Evolutionary conservation across 2,888 invertebrate genomes (phyloP).

Genomic region (Trachelus troglodyta): DNA sequence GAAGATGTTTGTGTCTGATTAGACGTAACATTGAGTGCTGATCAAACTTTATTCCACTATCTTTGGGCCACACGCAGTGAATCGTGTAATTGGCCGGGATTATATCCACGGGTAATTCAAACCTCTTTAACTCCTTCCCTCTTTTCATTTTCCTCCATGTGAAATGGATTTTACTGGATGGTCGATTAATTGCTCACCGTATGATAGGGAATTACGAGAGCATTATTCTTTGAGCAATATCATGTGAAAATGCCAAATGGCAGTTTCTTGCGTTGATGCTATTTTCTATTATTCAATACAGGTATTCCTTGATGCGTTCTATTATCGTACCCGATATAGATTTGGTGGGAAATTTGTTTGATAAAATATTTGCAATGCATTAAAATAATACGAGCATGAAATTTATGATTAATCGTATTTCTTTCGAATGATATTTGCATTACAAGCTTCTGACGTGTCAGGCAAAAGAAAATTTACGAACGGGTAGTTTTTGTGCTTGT

Average conservation of each 20-base stretch:
- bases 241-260: not conserved
- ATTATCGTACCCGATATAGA: not conserved
- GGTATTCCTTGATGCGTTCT: not conserved
- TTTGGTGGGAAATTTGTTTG: too few relatives aligned
- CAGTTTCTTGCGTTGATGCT: not conserved
- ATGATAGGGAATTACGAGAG: not conserved
- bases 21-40: constrained; percentile 44
- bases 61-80: constrained; percentile 12
- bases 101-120: not conserved
- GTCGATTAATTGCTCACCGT: not conserved
- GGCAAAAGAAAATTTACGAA: not conserved
- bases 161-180: not conserved
- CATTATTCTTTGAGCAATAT: not conserved
- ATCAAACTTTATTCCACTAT: constrained; percentile 36
- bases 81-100: constrained; percentile 35
- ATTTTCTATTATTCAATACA: not conserved
- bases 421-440: not conserved
- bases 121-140: not conserved
- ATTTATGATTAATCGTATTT: not conserved
- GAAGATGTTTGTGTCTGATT: constrained; percentile 25
- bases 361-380: too few relatives aligned
- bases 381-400: not conserved
- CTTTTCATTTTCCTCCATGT: not conserved
- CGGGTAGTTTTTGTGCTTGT: not conserved
- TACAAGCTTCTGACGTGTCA: not conserved